Evolutionary conservation across 1,140 invertebrate genomes (phyloP).

Genomic region (Chymomyza costata): DNA sequence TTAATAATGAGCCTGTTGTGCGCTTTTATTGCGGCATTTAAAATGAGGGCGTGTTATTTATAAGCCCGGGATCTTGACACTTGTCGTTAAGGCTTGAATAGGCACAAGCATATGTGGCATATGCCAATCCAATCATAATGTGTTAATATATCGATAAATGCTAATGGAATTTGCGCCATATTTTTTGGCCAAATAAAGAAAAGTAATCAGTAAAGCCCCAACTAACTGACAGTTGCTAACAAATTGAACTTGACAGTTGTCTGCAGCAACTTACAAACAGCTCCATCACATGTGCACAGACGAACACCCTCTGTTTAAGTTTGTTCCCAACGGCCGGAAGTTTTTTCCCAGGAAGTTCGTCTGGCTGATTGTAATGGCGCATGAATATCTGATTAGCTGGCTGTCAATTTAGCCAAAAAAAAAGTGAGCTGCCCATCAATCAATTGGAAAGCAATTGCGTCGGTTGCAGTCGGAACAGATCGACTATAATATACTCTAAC

Average conservation of each 20-base stretch:
- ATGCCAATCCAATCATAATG: constrained; percentile 29
- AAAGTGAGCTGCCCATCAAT: constrained; percentile 53
- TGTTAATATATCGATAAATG: constrained; percentile 42
- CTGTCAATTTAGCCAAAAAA: constrained; percentile 46
- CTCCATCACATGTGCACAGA: constrained; percentile 17
- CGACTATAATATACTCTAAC: too few species aligned
- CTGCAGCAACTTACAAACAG: constrained; percentile 4
- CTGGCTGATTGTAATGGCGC: constrained; percentile 40
- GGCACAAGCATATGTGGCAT: constrained; percentile 1
- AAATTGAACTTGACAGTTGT: constrained; percentile 53
- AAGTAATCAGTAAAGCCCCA: constrained; percentile 42
- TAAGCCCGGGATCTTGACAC: constrained; percentile 37
- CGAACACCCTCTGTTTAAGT: too few species aligned
- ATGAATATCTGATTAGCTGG: constrained; percentile 64
- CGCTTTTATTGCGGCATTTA: constrained; percentile 63
- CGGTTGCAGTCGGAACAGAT: too few species aligned
- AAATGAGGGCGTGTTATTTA: constrained; percentile 45
- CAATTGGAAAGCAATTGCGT: constrained; percentile 63
- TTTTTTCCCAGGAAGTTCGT: constrained; percentile 21
- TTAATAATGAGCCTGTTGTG: constrained; percentile 65
- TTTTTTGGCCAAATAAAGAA: constrained; percentile 12
- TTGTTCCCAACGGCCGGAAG: background rate
- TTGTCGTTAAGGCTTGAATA: constrained; percentile 36
- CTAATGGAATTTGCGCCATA: constrained; percentile 34
- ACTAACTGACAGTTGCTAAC: constrained; percentile 39